These are phyloP conservation scores for Limnephilus rhombicus DNA, from an alignment of 2,888 invertebrate species.

Conservation along the genomic window DNA sequence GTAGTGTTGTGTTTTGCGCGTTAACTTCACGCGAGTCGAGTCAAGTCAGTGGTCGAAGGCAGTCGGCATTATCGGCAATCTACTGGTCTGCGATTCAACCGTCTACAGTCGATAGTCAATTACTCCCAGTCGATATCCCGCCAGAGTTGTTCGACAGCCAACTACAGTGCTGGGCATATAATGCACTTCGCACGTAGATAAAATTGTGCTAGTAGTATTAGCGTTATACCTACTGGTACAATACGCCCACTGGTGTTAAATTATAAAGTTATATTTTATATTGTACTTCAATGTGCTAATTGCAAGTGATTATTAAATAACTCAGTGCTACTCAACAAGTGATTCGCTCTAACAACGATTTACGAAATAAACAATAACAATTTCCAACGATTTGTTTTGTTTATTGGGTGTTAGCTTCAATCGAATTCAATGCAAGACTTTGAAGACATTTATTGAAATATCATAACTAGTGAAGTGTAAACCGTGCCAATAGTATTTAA, in stretches of 20 bases:
- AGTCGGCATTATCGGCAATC: too few relatives aligned
- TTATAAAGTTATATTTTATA: background rate
- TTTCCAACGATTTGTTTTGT: background rate
- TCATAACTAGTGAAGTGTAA: background rate
- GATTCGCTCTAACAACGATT: background rate
- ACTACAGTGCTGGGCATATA: background rate
- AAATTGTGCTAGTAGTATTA: background rate
- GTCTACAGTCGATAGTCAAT: background rate
- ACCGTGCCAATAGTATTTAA: background rate
- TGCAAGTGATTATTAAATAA: background rate
- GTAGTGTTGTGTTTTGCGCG: background rate
- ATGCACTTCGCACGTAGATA: background rate
- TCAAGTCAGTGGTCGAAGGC: background rate
- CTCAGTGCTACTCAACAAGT: constrained; percentile 19
- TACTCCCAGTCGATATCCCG: background rate
- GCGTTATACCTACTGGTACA: background rate
- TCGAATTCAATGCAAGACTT: background rate
- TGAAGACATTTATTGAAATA: background rate
- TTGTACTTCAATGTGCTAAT: background rate
- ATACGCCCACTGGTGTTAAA: background rate
- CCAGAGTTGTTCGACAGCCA: background rate
- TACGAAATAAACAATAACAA: background rate
- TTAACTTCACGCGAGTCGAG: background rate
- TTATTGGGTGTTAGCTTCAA: background rate
- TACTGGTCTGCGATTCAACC: background rate